Evolutionary conservation across 2,113 vertebrate genomes (phyloP), one percentile per base, ranked within the genome.

Genomic region (Saccopteryx bilineata): DNA sequence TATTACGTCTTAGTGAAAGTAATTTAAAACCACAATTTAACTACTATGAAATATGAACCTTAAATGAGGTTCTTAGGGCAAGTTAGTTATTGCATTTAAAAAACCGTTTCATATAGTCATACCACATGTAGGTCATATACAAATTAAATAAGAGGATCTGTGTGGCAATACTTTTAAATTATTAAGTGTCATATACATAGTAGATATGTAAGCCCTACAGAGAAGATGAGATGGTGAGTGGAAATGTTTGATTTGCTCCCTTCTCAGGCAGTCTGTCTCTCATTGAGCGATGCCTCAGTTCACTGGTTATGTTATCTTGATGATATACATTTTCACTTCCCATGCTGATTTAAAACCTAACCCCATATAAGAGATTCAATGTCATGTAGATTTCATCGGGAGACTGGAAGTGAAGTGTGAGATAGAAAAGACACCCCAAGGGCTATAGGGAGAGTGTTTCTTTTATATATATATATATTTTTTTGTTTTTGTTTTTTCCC

Each of bases 341-440:
- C 66, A 81, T 80, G 71, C 65, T 60, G 65, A 69, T 60, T 95
- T 33, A 48, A 24, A 79, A 28, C 33, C 26, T 17, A 48, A 61
- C 7, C 9, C 23, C 39, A 3, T 13, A 21, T 18, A 46, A 92
- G 74, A 69, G 52, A 83, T n/a, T 75, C 83, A 23, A 1, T 23
- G 75, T 56, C 83, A 50, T 21, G 2, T 0, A 1, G 52, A 87
- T 71, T 91, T 91, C 83, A 81, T 85, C 46, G 50, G 71, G 61
- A 90, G 46, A 48, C 5, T 72, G 52, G 15, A 93, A 90, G 39
- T 15, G 15, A 96, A 96, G 61, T 83, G 17, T 26, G 72, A 74
- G 46, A 88, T 24, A 56, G 79, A 58, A 87, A 86, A 56, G 24
- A 54, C 13, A 52, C 46, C 63, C 61, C 28, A 5, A 14, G 5